Conservation (phyloP, 2,888 invertebrate genomes). For the Alcis repandata region DNA sequence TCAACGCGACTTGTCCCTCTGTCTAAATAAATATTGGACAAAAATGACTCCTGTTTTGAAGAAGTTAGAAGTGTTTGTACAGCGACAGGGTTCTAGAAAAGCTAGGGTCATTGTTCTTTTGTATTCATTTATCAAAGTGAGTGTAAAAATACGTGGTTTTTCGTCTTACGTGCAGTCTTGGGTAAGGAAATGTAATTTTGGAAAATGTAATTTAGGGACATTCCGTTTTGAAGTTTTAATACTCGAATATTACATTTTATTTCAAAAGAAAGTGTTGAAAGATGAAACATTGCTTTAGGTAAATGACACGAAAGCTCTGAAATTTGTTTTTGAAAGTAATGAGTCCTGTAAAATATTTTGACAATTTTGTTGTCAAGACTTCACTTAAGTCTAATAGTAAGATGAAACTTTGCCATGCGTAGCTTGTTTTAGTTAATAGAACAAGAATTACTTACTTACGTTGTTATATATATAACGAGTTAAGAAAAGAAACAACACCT, state of each 20-base stretch:
- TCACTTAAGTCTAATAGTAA: no score
- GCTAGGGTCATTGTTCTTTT: conserved; percentile 31
- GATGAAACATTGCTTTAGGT: conserved; percentile 24
- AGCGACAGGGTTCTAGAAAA: conserved; percentile 15
- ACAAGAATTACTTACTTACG: no score
- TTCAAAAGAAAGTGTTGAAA: conserved; percentile 14
- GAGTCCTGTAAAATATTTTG: no score
- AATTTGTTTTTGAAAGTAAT: background rate
- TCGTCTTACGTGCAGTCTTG: conserved; percentile 21
- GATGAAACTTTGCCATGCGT: no score
- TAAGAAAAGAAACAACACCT: no score
- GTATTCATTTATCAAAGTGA: conserved; percentile 41
- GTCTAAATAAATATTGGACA: conserved; percentile 3
- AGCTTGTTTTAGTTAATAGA: no score
- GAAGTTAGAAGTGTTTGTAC: background rate
- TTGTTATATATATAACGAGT: no score
- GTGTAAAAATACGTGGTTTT: conserved; percentile 28
- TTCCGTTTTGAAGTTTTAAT: conserved; percentile 29
- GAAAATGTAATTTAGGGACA: conserved; percentile 27
- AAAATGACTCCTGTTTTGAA: background rate
- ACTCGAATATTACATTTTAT: conserved; percentile 16
- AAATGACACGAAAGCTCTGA: conserved; percentile 4
- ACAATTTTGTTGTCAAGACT: no score
- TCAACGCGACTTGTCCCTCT: background rate
- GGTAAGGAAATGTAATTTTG: conserved; percentile 28